Conservation (phyloP, 2,888 invertebrate species). For the Luperina testacea region DNA sequence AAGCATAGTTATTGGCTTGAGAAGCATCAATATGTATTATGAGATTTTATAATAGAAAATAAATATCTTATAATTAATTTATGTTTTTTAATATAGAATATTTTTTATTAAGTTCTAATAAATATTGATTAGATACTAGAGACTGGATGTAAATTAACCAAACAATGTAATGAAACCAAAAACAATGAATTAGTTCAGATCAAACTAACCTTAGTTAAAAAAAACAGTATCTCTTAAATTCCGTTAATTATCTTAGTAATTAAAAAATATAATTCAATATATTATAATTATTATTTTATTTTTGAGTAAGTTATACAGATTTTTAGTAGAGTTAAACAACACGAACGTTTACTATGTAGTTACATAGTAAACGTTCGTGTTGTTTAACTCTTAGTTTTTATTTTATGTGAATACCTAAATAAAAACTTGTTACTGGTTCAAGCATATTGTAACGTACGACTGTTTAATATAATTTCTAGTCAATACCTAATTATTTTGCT, state of each 20-base stretch:
- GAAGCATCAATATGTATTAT: slow-evolving; percentile 58
- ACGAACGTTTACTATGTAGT: not conserved
- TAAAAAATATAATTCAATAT: not conserved
- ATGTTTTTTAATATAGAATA: slow-evolving; percentile 33
- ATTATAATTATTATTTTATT: not conserved
- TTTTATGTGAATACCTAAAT: no score
- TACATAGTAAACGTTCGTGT: no score
- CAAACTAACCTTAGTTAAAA: not conserved
- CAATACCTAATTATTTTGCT: slow-evolving; percentile 70
- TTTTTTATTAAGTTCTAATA: slow-evolving; percentile 28
- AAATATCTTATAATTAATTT: slow-evolving; percentile 40
- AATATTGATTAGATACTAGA: slow-evolving; percentile 34
- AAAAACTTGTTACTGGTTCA: not conserved
- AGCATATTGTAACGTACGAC: not conserved
- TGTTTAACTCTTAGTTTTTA: no score
- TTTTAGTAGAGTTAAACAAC: not conserved
- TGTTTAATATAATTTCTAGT: slow-evolving; percentile 1
- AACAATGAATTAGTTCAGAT: not conserved
- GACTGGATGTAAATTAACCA: not conserved
- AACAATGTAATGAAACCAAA: slow-evolving; percentile 7
- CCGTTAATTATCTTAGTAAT: not conserved
- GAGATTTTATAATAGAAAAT: slow-evolving; percentile 55
- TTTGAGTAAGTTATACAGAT: not conserved
- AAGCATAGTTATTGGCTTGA: slow-evolving; percentile 58
- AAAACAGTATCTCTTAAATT: not conserved